Evolutionary conservation across 1,140 invertebrate genomes (phyloP).

Genomic region (Dolichoris vasculosae): DNA sequence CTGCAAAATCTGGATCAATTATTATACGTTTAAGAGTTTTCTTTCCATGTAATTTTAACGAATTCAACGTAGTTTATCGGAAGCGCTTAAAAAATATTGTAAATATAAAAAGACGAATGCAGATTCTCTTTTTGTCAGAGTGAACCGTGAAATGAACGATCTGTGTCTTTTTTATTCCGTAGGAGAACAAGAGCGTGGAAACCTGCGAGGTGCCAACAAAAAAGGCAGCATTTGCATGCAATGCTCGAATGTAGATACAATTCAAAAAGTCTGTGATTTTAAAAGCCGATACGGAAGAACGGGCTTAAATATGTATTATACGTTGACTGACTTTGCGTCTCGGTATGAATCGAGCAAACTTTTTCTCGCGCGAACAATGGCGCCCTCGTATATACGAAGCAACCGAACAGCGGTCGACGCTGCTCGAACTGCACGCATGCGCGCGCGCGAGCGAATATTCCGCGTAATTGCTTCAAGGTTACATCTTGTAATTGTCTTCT

Average conservation of each 20-base stretch:
- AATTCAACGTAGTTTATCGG: background rate
- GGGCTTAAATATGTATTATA: background rate
- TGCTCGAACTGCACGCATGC: background rate
- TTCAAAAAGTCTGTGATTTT: background rate
- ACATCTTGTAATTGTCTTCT: background rate
- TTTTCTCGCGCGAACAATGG: slow-evolving; percentile 29
- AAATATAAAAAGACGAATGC: background rate
- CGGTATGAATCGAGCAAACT: background rate
- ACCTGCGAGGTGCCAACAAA: background rate
- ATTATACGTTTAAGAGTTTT: background rate
- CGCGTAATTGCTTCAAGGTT: slow-evolving; percentile 35
- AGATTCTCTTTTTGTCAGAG: background rate
- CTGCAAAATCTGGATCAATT: background rate
- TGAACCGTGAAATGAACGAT: background rate
- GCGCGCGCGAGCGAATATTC: background rate
- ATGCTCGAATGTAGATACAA: background rate
- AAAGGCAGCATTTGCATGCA: background rate
- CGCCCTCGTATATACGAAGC: background rate
- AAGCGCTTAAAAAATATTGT: background rate
- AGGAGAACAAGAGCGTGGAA: background rate
- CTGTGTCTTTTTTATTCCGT: background rate
- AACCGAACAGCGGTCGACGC: background rate
- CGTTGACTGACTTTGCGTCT: background rate
- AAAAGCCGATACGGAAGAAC: background rate
- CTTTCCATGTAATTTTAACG: background rate